These are phyloP conservation scores for Propithecus coquereli DNA, from an alignment of 2,113 vertebrate species.

Conservation along the genomic window DNA sequence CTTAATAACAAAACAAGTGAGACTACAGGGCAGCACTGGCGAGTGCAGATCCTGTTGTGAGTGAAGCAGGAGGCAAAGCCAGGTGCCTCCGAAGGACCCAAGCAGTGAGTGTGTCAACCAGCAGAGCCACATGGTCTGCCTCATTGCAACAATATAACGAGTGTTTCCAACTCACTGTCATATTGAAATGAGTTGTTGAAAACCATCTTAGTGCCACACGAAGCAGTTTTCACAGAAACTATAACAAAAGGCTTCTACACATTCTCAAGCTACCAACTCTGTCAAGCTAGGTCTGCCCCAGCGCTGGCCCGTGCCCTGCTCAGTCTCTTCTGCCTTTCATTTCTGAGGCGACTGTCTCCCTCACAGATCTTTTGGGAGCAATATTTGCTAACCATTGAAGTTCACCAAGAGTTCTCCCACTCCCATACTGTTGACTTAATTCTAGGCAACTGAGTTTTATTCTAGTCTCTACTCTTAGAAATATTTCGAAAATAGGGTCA, in stretches of 20 bases:
- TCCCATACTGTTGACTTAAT: background rate
- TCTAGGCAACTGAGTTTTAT: background rate
- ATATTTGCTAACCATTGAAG: background rate
- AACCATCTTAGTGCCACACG: background rate
- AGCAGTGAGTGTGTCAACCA: rapidly evolving
- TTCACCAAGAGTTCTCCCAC: background rate
- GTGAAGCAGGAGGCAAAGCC: background rate
- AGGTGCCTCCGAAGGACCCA: background rate
- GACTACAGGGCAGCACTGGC: background rate
- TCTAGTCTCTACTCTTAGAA: background rate
- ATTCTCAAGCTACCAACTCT: background rate
- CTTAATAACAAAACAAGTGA: background rate
- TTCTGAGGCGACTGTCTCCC: background rate
- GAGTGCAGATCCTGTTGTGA: background rate
- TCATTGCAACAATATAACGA: background rate
- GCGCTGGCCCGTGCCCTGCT: rapidly evolving
- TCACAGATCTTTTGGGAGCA: background rate
- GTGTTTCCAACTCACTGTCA: background rate
- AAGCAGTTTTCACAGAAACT: background rate
- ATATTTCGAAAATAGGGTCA: background rate
- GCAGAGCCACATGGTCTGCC: rapidly evolving
- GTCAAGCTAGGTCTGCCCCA: rapidly evolving
- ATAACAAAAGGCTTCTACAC: rapidly evolving
- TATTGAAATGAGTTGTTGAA: rapidly evolving
- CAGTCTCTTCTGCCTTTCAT: background rate